Conservation (phyloP, 2,797 vertebrate genomes). For the Mus spretus region DNA sequence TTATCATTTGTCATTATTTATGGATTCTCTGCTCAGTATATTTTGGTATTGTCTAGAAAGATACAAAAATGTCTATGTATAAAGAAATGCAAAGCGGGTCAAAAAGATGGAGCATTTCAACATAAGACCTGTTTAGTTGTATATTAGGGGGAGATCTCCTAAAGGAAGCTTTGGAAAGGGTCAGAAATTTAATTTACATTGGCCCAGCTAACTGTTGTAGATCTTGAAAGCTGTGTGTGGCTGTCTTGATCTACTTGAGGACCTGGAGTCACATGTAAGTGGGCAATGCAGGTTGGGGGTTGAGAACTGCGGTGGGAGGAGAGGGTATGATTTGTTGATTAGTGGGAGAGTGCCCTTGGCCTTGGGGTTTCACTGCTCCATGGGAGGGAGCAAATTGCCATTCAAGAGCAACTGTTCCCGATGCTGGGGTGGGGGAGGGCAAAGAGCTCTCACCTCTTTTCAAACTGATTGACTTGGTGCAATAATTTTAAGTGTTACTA, state of each 20-base stretch:
- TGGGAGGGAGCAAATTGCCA: background rate
- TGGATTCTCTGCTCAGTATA: background rate
- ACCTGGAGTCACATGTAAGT: background rate
- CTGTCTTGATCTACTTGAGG: background rate
- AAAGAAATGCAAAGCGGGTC: background rate
- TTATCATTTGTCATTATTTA: background rate
- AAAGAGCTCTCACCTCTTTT: slow-evolving; percentile 62
- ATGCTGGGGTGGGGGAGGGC: background rate
- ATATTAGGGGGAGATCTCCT: background rate
- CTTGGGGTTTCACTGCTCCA: background rate
- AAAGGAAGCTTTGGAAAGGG: background rate
- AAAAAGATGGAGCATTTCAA: background rate
- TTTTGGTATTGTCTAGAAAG: background rate
- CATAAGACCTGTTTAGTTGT: background rate
- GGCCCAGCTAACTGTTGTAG: background rate
- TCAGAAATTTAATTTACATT: background rate
- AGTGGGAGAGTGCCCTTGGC: background rate
- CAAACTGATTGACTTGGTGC: slow-evolving; percentile 85
- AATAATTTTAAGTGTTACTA: slow-evolving; percentile 79
- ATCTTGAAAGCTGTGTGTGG: background rate
- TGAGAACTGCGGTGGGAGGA: background rate
- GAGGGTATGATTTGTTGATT: background rate
- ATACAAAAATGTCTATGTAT: background rate
- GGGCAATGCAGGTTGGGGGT: background rate
- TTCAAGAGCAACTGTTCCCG: background rate